Base-by-base conservation (phyloP, 2,888 invertebrate genomes). In the Lydus trimaculatus region DNA sequence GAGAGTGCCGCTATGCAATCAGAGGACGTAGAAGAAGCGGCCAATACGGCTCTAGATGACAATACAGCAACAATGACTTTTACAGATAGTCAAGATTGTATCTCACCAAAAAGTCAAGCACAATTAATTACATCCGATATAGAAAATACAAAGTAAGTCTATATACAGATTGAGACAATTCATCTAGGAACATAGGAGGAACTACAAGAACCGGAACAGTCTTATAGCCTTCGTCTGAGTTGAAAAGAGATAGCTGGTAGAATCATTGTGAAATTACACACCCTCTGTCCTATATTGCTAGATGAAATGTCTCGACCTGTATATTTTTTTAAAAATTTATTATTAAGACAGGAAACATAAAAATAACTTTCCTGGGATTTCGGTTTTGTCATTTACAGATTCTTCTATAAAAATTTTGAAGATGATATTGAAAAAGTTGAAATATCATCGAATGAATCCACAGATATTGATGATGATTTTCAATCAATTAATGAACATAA, bases 371-470 rank as follows among this genome's bases (percentile, higher is more conserved):
- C 15, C 25, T 25, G 52, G 52, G 52, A 39, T 39, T 33, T 15
- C 15, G 48, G 9, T 36, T 36, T 43, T 17, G 25, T 5, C 25
- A 15, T 48, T 48, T 56, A 56, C 56, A 56, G 56, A 15, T 25
- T 25, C 25, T 23, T 56, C 25, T 56, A 56, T 25, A 23, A 25
- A 15, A 84, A 84, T 67, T 66, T 83, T 25, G 83, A 84, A 71
- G 83, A 82, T 69, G 82, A 82, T 72, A 83, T 84, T 25, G 84
- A 84, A 72, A 84, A 82, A 71, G 83, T 84, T 63, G 81, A 83
- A 66, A 80, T 83, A 4, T 83, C 84, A 36, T 83, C 84, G 5
- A 78, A 76, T 0, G 76, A 77, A 39, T 82, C 83, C 8, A 81
- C 83, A 0, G 80, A 79, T 31, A 74, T 74, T 13, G 77, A 78